Evolutionary conservation across 2,797 vertebrate species (phyloP).

Genomic region (Coregonus sp.): DNA sequence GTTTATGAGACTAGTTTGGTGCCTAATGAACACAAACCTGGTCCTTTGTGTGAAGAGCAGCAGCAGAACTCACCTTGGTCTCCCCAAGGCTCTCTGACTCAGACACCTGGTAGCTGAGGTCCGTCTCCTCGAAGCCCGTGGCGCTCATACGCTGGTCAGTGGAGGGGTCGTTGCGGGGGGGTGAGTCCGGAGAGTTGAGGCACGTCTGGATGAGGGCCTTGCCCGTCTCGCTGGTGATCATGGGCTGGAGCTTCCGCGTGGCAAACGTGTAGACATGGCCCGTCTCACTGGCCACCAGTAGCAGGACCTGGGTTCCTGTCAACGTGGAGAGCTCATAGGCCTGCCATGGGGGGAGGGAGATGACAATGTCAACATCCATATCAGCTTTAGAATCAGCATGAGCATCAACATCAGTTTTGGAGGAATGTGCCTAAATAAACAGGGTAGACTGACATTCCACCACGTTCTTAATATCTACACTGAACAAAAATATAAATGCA

Average conservation of each 20-base stretch:
- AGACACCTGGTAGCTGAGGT: constrained; percentile 98
- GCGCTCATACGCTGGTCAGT: constrained; percentile 99
- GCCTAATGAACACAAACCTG: background rate
- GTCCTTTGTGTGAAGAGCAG: background rate
- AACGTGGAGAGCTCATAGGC: constrained; percentile 97
- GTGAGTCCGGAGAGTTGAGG: constrained; percentile 97
- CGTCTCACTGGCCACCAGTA: constrained; percentile 96
- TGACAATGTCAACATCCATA: background rate
- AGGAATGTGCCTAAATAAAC: background rate
- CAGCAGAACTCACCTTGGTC: constrained; percentile 81
- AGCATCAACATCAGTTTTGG: background rate
- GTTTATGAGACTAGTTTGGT: too few relatives aligned
- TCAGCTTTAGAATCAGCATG: background rate
- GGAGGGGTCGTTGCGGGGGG: constrained; percentile 92
- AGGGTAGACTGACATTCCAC: background rate
- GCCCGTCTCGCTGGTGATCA: constrained; percentile 99
- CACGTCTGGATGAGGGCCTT: constrained; percentile 98
- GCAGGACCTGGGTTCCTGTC: constrained; percentile 95
- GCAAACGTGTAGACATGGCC: constrained; percentile 98
- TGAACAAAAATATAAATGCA: too few relatives aligned
- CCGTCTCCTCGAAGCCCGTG: constrained; percentile 96
- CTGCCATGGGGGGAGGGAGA: constrained; percentile 66
- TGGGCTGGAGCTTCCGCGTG: constrained; percentile 96
- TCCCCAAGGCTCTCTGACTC: constrained; percentile 97
- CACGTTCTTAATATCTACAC: too few relatives aligned